Percentiles rank a stretch among this genome's conserved stretches.
phyloP scores from a whole-genome alignment of 2,113 vertebrate genomes.

The Fulmarus glacialis region DNA sequence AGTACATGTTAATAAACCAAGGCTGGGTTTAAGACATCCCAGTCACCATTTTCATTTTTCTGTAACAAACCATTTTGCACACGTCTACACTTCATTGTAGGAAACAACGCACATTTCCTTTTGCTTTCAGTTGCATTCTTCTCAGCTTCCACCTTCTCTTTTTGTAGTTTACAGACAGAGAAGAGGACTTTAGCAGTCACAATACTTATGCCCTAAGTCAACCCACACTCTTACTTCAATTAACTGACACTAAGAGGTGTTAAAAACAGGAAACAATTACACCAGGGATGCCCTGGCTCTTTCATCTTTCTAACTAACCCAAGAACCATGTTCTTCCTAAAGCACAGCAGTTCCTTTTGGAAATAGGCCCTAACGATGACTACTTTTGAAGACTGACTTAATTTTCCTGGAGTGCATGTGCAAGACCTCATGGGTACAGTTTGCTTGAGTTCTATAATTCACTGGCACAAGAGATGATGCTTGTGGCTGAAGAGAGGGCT shows the following conservation, averaged over 20 bases:
- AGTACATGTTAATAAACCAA: not conserved
- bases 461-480: not conserved
- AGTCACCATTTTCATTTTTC: not conserved
- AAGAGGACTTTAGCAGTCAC: not conserved
- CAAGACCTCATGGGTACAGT: not conserved
- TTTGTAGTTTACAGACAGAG: not conserved
- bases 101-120: not conserved
- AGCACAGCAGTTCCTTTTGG: not conserved
- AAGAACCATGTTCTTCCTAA: not conserved
- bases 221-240: not conserved
- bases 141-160: not conserved
- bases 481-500: slow-evolving; percentile 5
- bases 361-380: not conserved
- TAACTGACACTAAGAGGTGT: not conserved
- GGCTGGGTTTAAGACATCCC: not conserved
- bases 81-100: fast-evolving
- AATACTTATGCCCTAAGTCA: not conserved
- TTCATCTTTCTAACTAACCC: not conserved
- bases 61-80: not conserved
- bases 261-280: not conserved
- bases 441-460: not conserved
- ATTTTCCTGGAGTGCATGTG: not conserved
- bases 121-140: not conserved
- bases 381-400: not conserved
- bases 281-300: not conserved